Evolutionary conservation across 2,113 vertebrate species (phyloP).

Genomic region (Scomber scombrus): DNA sequence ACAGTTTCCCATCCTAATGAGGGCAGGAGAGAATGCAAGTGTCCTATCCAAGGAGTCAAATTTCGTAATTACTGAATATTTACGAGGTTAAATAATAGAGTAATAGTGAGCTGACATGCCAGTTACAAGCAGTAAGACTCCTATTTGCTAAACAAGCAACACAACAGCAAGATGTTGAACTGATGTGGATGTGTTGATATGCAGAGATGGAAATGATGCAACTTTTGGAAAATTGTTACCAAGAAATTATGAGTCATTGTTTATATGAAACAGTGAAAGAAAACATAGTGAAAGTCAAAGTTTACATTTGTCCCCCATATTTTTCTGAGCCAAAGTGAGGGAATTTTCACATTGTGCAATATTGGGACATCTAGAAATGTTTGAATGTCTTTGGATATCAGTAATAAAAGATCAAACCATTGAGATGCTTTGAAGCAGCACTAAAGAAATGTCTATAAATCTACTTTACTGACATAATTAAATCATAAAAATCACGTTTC

Average conservation of each 20-base stretch:
- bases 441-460: no score
- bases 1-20: constrained; percentile 71
- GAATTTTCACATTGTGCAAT: constrained; percentile 10
- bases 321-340: not conserved
- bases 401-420: not conserved
- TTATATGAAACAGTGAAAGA: not conserved
- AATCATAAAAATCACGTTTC: no score
- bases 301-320: not conserved
- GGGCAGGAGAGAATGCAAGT: constrained; percentile 52
- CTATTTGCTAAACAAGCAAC: constrained; percentile 40
- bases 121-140: constrained; percentile 45
- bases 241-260: constrained; percentile 17
- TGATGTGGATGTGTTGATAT: not conserved
- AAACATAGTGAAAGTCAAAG: not conserved
- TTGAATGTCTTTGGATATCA: not conserved
- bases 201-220: not conserved
- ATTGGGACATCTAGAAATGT: not conserved
- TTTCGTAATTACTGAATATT: constrained; percentile 68
- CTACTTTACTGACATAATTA: no score
- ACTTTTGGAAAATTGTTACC: not conserved
- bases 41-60: constrained; percentile 50
- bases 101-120: constrained; percentile 48
- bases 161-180: constrained; percentile 23
- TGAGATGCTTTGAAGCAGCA: not conserved
- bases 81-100: constrained; percentile 70